Base-by-base conservation (phyloP, 2,797 vertebrate species). In the Centropyge bicolor region DNA sequence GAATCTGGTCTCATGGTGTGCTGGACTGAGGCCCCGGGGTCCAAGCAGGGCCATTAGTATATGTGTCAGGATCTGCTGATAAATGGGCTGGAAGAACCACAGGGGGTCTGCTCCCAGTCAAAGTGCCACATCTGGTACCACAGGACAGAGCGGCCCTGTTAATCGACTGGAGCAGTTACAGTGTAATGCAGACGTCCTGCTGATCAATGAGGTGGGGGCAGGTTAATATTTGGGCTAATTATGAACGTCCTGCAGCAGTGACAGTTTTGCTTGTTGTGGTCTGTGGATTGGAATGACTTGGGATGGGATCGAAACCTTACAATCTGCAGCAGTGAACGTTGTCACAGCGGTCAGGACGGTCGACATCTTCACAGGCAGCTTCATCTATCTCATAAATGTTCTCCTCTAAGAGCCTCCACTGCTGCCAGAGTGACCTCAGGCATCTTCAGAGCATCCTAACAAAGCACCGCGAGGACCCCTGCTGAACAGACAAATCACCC, bases 1-100 rank as follows among this genome's bases (percentile, higher is more conserved):
- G 64, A 85, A 86, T 77, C 8, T 82, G 86, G 92, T 87, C 81
- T 91, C 74, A 83, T 78, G 9, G 8, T 63, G 78, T 66, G 73
- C 56, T 72, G 49, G n/a, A 46, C 38, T 31, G 61, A 82, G 69
- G 75, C 90, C 68, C 43, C 24, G 10, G 84, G 78, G 81, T 68
- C 64, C 35, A 41, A 70, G 31, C 49, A 62, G 1, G 1, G 60
- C 80, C 72, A 80, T 85, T 85, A 81, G 65, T 80, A 45, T 78
- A 76, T 81, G 71, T 86, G 81, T 85, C 78, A 80, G 56, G 66
- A 36, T 70, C 63, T 66, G 73, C 67, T 84, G 78, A 88, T 68
- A 84, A 86, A 91, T 87, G 76, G 59, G 4, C 46, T 69, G 67
- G 80, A 87, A 80, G 65, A 82, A 65, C 82, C 82, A 78, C 63